phyloP scores from a whole-genome alignment of 1,140 invertebrate genomes.

The Aphelenchoides besseyi region DNA sequence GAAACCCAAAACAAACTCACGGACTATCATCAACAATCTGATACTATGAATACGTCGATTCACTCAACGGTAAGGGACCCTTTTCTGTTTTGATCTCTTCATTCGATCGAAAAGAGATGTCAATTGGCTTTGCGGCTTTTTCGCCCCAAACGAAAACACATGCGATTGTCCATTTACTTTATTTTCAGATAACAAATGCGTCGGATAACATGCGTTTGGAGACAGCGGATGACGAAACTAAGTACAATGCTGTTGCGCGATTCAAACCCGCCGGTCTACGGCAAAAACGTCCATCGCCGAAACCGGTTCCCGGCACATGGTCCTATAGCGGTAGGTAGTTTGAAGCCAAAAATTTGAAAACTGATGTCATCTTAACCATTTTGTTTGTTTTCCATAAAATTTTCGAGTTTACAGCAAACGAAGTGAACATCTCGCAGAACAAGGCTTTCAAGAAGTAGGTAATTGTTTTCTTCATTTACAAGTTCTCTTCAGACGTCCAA shows the following conservation, averaged over 20 bases:
- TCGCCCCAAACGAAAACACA: background rate
- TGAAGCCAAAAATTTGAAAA: background rate
- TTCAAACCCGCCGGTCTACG: constrained; percentile 26
- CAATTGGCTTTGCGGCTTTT: background rate
- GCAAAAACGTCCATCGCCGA: constrained; percentile 6
- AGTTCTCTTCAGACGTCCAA: constrained; percentile 10
- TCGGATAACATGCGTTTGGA: constrained; percentile 3
- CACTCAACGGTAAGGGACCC: background rate
- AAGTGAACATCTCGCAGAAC: constrained; percentile 34
- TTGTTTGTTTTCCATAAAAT: background rate
- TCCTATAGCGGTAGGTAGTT: no score
- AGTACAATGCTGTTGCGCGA: constrained; percentile 42
- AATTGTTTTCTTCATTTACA: background rate
- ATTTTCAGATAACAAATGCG: constrained; percentile 2
- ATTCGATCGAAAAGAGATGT: background rate
- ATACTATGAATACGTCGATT: constrained; percentile 1
- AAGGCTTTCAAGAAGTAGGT: constrained; percentile 39
- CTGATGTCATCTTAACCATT: background rate
- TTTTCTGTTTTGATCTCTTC: background rate
- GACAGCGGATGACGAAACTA: constrained; percentile 33
- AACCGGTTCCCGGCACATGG: constrained; percentile 39
- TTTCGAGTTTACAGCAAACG: no score
- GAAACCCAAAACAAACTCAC: background rate
- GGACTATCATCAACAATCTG: background rate
- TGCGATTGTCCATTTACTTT: background rate